phyloP scores from a whole-genome alignment of 2,797 vertebrate genomes.

The Holocentrus rufus region DNA sequence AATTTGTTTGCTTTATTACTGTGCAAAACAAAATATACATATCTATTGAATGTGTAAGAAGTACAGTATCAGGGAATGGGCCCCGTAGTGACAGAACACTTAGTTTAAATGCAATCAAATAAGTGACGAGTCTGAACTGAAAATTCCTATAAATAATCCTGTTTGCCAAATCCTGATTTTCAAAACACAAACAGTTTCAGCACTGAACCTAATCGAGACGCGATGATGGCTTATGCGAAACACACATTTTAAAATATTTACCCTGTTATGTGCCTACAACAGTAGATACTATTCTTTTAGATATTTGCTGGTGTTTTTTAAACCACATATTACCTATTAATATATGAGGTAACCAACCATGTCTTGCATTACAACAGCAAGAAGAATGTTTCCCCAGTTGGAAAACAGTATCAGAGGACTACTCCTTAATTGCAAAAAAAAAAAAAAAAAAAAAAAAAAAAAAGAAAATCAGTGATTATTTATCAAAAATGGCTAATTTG shows the following conservation, averaged over 20 bases:
- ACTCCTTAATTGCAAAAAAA: constrained; percentile 27
- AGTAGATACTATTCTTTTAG: constrained; percentile 40
- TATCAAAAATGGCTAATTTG: constrained; percentile 54
- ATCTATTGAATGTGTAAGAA: constrained; percentile 78
- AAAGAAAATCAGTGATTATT: constrained; percentile 52
- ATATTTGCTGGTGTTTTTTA: constrained; percentile 62
- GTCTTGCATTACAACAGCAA: constrained; percentile 46
- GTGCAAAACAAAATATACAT: constrained; percentile 82
- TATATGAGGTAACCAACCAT: constrained; percentile 56
- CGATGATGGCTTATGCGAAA: constrained; percentile 48
- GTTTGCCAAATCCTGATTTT: constrained; percentile 18
- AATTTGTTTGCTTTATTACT: constrained; percentile 78
- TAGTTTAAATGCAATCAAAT: constrained; percentile 39
- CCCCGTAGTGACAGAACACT: constrained; percentile 56
- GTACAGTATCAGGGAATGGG: constrained; percentile 72
- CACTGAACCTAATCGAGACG: constrained; percentile 17
- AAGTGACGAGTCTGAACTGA: constrained; percentile 15
- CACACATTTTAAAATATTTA: constrained; percentile 38
- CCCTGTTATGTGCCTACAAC: constrained; percentile 66
- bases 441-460: no score
- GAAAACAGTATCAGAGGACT: constrained; percentile 41
- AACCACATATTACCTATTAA: constrained; percentile 40
- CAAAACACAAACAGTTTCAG: constrained; percentile 8
- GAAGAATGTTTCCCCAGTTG: constrained; percentile 17
- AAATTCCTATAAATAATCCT: constrained; percentile 64